Conservation (phyloP, 2,797 vertebrate species). For the Acrossocheilus fasciatus region DNA sequence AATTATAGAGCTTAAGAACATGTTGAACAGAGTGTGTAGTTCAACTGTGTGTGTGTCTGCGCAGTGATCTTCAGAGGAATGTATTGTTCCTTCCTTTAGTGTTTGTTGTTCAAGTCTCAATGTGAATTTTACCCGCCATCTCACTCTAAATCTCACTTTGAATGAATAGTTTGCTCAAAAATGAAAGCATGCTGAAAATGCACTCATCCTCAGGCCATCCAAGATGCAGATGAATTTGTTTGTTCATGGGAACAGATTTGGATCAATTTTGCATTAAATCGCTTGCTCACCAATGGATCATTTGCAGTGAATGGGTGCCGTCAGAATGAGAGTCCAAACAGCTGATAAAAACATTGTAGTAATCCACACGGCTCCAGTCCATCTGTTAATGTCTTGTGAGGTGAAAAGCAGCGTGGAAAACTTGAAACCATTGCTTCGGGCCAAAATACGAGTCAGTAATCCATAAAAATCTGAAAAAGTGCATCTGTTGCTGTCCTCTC, state of each 20-base stretch:
- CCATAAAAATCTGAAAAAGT: background rate
- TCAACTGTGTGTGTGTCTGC: background rate
- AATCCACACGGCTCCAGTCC: background rate
- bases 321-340: background rate
- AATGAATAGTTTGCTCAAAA: background rate
- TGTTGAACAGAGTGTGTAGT: slow-evolving; percentile 22
- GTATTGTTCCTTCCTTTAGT: background rate
- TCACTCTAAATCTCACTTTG: background rate
- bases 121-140: background rate
- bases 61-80: background rate
- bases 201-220: background rate
- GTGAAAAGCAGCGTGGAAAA: background rate
- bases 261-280: background rate
- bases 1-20: slow-evolving; percentile 40
- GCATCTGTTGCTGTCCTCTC: background rate
- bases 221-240: background rate
- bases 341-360: background rate
- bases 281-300: background rate
- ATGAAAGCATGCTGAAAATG: background rate
- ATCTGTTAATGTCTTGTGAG: background rate
- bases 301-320: background rate
- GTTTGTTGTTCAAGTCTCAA: background rate
- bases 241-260: background rate
- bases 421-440: background rate
- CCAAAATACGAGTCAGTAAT: background rate